These are phyloP conservation scores for Pasiphila rectangulata DNA, from an alignment of 2,888 invertebrate species.

Conservation along the genomic window DNA sequence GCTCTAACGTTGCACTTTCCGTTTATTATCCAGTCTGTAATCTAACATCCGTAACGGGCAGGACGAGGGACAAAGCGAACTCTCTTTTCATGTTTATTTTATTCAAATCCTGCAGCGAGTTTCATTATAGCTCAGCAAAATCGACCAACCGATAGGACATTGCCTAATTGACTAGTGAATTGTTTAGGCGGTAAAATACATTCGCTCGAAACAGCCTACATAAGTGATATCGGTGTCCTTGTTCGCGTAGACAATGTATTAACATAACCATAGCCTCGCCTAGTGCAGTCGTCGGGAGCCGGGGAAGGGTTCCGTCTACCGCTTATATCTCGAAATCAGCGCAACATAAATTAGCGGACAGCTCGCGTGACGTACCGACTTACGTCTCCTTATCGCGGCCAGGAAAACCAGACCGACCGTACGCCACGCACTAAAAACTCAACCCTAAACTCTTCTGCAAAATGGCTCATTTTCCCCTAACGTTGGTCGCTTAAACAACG, in stretches of 20 bases:
- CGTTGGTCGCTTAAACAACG: slow-evolving; percentile 36
- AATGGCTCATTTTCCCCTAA: slow-evolving; percentile 57
- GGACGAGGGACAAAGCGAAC: slow-evolving; percentile 14
- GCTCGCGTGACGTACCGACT: slow-evolving; percentile 77
- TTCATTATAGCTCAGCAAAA: slow-evolving; percentile 11
- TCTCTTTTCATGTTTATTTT: slow-evolving; percentile 20
- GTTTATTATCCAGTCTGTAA: slow-evolving; percentile 63
- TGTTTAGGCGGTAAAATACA: slow-evolving; percentile 6
- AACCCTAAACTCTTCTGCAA: slow-evolving; percentile 47
- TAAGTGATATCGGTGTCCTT: slow-evolving; percentile 11
- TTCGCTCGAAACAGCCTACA: slow-evolving; percentile 5
- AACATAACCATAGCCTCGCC: slow-evolving; percentile 52
- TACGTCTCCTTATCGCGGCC: slow-evolving; percentile 75
- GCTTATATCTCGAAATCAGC: slow-evolving; percentile 72
- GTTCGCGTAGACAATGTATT: slow-evolving; percentile 61
- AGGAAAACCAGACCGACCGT: slow-evolving; percentile 67
- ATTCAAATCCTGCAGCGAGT: slow-evolving; percentile 16
- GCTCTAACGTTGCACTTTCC: slow-evolving; percentile 59
- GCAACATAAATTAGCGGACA: slow-evolving; percentile 78
- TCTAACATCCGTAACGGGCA: slow-evolving; percentile 42
- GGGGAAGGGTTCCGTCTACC: slow-evolving; percentile 57
- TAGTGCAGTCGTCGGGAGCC: slow-evolving; percentile 26
- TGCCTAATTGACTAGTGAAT: slow-evolving; percentile 14
- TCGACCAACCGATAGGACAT: slow-evolving; percentile 14
- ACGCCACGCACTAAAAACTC: slow-evolving; percentile 45